Base-by-base conservation (phyloP, 2,888 invertebrate species). In the Sarcophaga carnaria region DNA sequence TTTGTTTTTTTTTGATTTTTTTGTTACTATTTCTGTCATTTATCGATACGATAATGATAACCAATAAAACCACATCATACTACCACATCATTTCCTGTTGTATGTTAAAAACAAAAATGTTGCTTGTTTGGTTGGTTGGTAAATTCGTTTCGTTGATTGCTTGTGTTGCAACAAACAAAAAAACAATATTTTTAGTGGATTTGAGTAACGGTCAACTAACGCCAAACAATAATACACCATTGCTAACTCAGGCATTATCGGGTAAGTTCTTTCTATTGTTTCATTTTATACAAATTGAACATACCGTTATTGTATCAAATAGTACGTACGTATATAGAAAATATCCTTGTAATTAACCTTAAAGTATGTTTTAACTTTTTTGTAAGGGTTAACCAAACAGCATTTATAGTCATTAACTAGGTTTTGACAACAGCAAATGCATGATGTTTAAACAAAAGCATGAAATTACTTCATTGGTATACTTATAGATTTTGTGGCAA, bases 191-290 rank as follows among this genome's bases (percentile, higher is more conserved):
- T 37, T 94, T 96, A 97, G 97, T 98, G 96, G 98, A 98, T 95
- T 96, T 98, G 95, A 97, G 97, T 95, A 98, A 98, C 95, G 98
- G 98, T 94, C 98, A 98, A 95, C 96, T 98, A 94, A 98, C 98
- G 94, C 97, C 97, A 94, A 98, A 98, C 96, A 97, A 97, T 96
- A 98, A 97, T 95, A 97, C 97, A 94, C 97, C 98, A 94, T 96
- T 98, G 95, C 96, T 98, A 95, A 98, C 98, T 95, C 98, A 98
- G 95, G 97, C 97, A 94, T 96, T 98, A 94, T 98, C 98, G 97
- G 98, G 98, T 98, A 96, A 95, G 95, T 89, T 77, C 60, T 66
- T 17, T 20, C 59, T 70, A 54, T 49, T 45, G 45, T 60, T 20
- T 66, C 0, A 27, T 64, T n/a, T 10, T n/a, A 17, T 17, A 66